These are phyloP conservation scores for Xerus rutilus DNA, from an alignment of 2,797 vertebrate species.

Conservation along the genomic window DNA sequence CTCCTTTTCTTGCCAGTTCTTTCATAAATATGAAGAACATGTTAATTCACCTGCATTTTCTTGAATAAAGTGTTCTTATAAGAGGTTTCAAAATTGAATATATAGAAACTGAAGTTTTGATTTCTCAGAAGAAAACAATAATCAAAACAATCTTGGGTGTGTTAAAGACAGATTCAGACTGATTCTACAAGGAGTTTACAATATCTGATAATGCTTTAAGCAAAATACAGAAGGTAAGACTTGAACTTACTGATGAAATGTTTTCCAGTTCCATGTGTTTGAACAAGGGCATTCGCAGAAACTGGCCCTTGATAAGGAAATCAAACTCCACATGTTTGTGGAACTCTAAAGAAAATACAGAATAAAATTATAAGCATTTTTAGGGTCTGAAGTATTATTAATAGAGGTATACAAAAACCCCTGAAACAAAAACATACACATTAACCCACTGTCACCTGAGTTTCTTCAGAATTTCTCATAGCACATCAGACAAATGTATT, in stretches of 20 bases:
- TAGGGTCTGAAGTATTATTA: not conserved
- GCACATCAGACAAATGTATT: not conserved
- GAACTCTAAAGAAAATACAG: conserved; percentile 87
- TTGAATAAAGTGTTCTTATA: conserved; percentile 36
- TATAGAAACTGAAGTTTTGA: conserved; percentile 41
- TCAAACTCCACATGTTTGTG: conserved; percentile 98
- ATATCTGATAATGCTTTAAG: not conserved
- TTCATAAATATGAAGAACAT: not conserved
- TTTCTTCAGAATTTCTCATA: not conserved
- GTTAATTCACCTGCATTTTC: not conserved
- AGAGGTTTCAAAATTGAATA: conserved; percentile 51
- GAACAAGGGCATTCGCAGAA: conserved; percentile 93
- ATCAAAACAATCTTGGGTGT: conserved; percentile 2
- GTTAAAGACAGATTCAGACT: not conserved
- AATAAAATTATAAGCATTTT: conserved; percentile 21
- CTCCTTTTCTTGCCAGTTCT: not conserved
- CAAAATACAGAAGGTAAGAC: conserved; percentile 7
- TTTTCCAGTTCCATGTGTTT: conserved; percentile 95
- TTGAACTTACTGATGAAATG: conserved; percentile 94
- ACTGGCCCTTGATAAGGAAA: conserved; percentile 97
- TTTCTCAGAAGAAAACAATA: not conserved
- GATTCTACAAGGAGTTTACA: conserved; percentile 44
- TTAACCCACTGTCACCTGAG: not conserved
- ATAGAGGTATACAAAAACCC: not conserved
- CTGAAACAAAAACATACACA: not conserved